Evolutionary conservation across 2,797 vertebrate genomes (phyloP).

Genomic region (Meda fulgida): DNA sequence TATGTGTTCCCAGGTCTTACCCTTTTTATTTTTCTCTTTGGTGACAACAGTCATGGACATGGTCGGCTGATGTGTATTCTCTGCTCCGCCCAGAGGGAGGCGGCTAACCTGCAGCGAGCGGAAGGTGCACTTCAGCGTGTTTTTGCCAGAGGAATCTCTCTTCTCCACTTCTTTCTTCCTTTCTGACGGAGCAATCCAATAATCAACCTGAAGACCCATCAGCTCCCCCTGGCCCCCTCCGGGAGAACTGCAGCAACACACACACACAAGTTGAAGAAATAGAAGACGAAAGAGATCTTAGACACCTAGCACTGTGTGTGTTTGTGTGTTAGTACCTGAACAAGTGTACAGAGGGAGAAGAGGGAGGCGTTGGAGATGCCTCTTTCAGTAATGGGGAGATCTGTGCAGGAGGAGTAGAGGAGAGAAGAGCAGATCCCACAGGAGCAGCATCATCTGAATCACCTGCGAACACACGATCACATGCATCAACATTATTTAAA

Average conservation of each 20-base stretch:
- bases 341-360: constrained; percentile 92
- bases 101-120: constrained; percentile 99
- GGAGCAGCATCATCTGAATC: constrained; percentile 96
- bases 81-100: constrained; percentile 84
- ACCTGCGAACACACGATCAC: constrained; percentile 76
- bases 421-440: constrained; percentile 86
- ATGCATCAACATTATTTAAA: background rate
- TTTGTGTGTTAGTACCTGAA: constrained; percentile 72
- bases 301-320: background rate
- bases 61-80: constrained; percentile 82
- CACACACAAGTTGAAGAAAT: constrained; percentile 20
- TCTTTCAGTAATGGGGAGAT: constrained; percentile 91
- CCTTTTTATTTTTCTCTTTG: constrained; percentile 99
- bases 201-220: constrained; percentile 98
- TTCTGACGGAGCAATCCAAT: constrained; percentile 90
- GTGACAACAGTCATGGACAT: constrained; percentile 99
- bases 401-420: constrained; percentile 85
- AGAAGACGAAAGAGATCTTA: background rate
- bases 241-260: constrained; percentile 67
- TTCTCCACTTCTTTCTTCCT: constrained; percentile 93
- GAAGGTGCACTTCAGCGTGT: constrained; percentile 98
- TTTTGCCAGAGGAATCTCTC: constrained; percentile 90
- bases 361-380: constrained; percentile 92
- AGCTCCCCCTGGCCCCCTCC: constrained; percentile 82
- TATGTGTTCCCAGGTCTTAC: constrained; percentile 66